Percentiles rank a stretch among this genome's conserved stretches.
These are phyloP conservation scores for Drosophila sp. DNA, from an alignment of 1,140 invertebrate genomes.

Conservation along the genomic window DNA sequence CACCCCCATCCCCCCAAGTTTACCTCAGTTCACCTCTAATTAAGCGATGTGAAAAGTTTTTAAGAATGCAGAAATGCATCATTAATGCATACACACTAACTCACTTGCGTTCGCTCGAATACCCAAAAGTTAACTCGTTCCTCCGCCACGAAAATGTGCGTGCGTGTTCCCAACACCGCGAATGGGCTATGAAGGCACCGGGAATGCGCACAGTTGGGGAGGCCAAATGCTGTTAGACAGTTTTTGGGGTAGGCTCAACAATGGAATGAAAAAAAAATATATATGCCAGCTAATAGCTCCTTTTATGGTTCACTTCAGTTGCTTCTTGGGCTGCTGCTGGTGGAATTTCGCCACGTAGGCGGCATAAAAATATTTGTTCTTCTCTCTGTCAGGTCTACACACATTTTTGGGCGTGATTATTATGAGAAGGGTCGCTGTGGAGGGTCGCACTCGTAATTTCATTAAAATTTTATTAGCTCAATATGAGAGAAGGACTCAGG, in stretches of 20 bases:
- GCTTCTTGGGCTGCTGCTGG: slow-evolving; percentile 10
- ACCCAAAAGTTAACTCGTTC: slow-evolving; percentile 25
- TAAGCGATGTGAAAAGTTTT: slow-evolving; percentile 62
- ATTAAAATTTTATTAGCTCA: slow-evolving; percentile 80
- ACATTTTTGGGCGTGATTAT: slow-evolving; percentile 62
- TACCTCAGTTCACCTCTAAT: slow-evolving; percentile 55
- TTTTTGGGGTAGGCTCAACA: not conserved
- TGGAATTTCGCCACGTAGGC: slow-evolving; percentile 56
- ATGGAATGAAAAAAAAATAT: slow-evolving; percentile 30
- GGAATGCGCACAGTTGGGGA: slow-evolving; percentile 1
- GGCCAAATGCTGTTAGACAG: not conserved
- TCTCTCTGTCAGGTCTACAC: slow-evolving; percentile 1
- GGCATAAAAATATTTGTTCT: slow-evolving; percentile 61
- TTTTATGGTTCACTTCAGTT: slow-evolving; percentile 73
- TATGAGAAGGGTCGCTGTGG: slow-evolving; percentile 57
- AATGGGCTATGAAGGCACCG: slow-evolving; percentile 50
- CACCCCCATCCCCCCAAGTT: slow-evolving; percentile 1
- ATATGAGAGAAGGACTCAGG: slow-evolving; percentile 50
- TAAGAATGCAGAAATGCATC: slow-evolving; percentile 58
- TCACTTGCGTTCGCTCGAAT: slow-evolving; percentile 11
- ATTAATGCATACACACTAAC: slow-evolving; percentile 66
- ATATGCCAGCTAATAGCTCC: slow-evolving; percentile 66
- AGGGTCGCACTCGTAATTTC: slow-evolving; percentile 64
- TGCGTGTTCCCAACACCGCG: slow-evolving; percentile 43
- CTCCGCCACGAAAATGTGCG: slow-evolving; percentile 24